Base-by-base conservation (phyloP, 2,113 vertebrate genomes). In the Pachypanchax playfairii region DNA sequence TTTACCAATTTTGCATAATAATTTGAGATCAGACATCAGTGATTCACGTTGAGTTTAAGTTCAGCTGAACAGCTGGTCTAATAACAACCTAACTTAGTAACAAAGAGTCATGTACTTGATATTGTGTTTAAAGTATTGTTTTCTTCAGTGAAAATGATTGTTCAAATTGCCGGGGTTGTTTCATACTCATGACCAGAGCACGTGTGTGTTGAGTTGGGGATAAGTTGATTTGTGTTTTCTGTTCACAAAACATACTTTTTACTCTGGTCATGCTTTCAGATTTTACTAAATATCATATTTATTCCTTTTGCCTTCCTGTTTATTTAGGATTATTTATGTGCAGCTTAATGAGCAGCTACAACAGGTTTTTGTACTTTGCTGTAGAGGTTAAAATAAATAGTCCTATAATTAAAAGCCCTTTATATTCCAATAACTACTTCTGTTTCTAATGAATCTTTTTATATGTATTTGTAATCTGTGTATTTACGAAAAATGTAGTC, bases 381-480 rank as follows among this genome's bases (percentile, higher is more conserved):
- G 65, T 36, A 59, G 49, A 46, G 62, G 69, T 69, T 75, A 79
- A 82, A 88, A 85, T 88, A 78, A 83, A 67, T 83, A 63, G 79
- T 76, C 76, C 70, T 85, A 80, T 76, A 80, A 59, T 25, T 42
- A 51, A 56, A 78, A 82, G 60, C 58, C 28, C 69, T 73, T 53
- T 50, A 43, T 63, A 66, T 78, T 87, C 86, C 75, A 57, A 56
- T 42, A 13, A 29, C 65, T 44, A 53, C 46, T 73, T 70, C 66
- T 75, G 12, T 82, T 80, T 82, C 79, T 83, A 77, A 87, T 73
- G 79, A 73, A 70, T 77, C 39, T 73, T 82, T 66, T 65, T 77
- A 75, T n/a, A 76, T 85, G 73, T 83, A 57, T 79, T 66, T 83
- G 38, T 24, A 9, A 42, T 36, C 13, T 59, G 39, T 38, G 69